Percentiles rank a stretch among this genome's conserved stretches.
phyloP scores from a whole-genome alignment of 2,797 vertebrate genomes.

The Phoeniculus purpureus region DNA sequence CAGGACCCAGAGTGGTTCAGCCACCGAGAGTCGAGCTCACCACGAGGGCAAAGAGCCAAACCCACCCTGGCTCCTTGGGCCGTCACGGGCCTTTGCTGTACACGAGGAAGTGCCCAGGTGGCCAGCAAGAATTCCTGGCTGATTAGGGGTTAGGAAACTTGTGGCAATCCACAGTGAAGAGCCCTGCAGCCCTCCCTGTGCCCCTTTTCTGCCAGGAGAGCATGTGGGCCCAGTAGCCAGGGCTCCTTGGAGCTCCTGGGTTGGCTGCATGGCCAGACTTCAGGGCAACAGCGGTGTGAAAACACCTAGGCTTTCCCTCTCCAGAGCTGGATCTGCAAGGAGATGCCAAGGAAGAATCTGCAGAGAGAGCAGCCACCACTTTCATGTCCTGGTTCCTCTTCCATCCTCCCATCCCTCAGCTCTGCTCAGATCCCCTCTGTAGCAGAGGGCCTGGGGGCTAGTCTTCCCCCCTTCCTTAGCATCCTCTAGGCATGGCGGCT shows the following conservation, averaged over 20 bases:
- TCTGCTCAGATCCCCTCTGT: not conserved
- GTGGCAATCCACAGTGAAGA: not conserved
- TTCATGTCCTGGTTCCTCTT: not conserved
- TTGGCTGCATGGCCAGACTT: accelerated
- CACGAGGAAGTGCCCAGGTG: constrained; percentile 47
- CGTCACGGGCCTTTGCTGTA: constrained; percentile 11
- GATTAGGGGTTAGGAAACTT: not conserved
- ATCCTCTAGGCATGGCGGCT: not conserved
- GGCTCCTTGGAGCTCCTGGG: not conserved
- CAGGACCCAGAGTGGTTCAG: constrained; percentile 54
- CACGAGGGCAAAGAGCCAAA: constrained; percentile 57
- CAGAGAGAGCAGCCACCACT: accelerated
- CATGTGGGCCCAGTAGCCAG: accelerated
- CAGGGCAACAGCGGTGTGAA: accelerated
- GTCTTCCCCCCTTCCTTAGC: not conserved
- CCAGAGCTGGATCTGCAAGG: not conserved
- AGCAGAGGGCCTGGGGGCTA: accelerated
- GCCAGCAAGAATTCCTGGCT: not conserved
- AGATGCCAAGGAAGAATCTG: not conserved
- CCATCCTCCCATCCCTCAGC: not conserved
- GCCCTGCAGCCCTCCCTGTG: not conserved
- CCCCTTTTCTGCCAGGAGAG: not conserved
- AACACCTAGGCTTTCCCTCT: not conserved
- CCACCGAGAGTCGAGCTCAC: constrained; percentile 57
- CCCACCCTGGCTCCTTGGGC: constrained; percentile 10